Conservation (phyloP, 2,888 invertebrate genomes). For the Phengaris alcon region DNA sequence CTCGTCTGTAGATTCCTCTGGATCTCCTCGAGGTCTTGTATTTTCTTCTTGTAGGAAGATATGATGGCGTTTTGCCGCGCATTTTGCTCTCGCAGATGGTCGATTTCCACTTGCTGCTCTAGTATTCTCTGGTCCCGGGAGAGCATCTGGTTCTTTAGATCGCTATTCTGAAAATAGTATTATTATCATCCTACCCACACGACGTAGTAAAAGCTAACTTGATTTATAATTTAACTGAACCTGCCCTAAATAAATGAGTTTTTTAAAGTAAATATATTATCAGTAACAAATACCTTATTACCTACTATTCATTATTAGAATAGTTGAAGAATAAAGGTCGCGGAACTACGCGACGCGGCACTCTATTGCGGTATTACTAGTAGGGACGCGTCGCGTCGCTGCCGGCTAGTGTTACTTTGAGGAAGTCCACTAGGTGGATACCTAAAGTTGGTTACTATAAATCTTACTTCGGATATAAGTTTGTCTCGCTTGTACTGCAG, state of each 20-base stretch:
- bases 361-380: too few relatives aligned
- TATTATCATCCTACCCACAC: neutral
- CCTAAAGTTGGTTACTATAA: too few relatives aligned
- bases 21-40: slow-evolving; percentile 88
- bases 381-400: too few relatives aligned
- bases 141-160: slow-evolving; percentile 84
- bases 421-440: too few relatives aligned
- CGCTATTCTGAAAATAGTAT: slow-evolving; percentile 79
- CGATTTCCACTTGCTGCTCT: slow-evolving; percentile 88
- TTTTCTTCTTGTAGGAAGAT: slow-evolving; percentile 87
- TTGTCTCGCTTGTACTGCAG: slow-evolving; percentile 91
- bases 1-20: slow-evolving; percentile 83
- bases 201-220: neutral
- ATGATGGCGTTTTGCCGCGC: slow-evolving; percentile 90
- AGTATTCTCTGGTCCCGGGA: slow-evolving; percentile 84
- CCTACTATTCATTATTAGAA: too few relatives aligned
- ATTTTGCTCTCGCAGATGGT: slow-evolving; percentile 88
- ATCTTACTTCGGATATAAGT: slow-evolving; percentile 84
- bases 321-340: too few relatives aligned
- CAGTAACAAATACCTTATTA: too few relatives aligned
- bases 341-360: too few relatives aligned
- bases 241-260: neutral
- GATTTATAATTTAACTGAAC: too few relatives aligned
- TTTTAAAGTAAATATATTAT: too few relatives aligned
- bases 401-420: too few relatives aligned